Evolutionary conservation across 2,113 vertebrate species (phyloP).

Genomic region (Eulacestoma nigropectus): DNA sequence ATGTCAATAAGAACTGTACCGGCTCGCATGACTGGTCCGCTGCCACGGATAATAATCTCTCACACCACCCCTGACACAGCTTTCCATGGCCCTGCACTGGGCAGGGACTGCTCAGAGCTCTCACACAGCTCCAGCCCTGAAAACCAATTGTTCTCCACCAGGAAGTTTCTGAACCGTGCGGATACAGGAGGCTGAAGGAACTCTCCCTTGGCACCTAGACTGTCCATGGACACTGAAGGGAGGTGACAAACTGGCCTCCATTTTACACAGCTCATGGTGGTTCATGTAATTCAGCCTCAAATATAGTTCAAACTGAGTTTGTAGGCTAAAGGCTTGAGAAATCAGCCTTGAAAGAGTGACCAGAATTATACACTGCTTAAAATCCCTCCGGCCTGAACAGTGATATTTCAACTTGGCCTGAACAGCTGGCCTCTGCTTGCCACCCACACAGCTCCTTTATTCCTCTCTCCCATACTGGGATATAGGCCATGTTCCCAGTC

Average conservation of each 20-base stretch:
- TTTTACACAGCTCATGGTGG: not conserved
- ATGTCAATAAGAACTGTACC: not conserved
- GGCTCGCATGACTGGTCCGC: not conserved
- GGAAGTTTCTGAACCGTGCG: not conserved
- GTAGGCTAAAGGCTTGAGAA: not conserved
- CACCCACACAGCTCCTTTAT: not conserved
- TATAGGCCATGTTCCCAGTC: not conserved
- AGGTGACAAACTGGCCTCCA: not conserved
- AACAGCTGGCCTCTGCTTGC: not conserved
- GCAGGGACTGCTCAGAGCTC: not conserved
- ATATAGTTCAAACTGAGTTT: not conserved
- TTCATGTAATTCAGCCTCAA: not conserved
- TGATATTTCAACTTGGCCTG: not conserved
- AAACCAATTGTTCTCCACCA: not conserved
- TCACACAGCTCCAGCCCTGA: not conserved
- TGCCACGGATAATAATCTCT: not conserved
- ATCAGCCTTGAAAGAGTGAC: not conserved
- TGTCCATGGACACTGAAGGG: not conserved
- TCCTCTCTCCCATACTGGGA: not conserved
- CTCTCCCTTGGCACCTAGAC: not conserved
- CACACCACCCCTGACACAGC: not conserved
- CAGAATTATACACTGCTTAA: not conserved
- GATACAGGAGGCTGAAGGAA: not conserved
- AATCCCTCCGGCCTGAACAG: not conserved
- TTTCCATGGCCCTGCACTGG: not conserved